These are phyloP conservation scores for Drosophila colorata DNA, from an alignment of 2,888 invertebrate species.

Conservation along the genomic window DNA sequence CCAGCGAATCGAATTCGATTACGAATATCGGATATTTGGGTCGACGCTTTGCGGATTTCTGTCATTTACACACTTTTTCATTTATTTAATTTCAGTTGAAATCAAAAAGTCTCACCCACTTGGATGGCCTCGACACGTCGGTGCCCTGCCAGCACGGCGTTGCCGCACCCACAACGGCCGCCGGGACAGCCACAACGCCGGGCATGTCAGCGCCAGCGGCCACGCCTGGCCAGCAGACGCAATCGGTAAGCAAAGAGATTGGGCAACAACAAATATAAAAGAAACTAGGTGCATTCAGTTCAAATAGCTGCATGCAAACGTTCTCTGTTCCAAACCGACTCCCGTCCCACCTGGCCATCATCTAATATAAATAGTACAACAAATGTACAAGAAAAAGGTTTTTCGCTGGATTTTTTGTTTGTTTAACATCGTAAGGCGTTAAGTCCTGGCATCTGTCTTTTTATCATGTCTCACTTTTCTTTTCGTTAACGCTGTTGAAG, in stretches of 20 bases:
- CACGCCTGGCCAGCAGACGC: slow-evolving; percentile 31
- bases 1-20: slow-evolving; percentile 16
- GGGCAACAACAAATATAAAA: background rate
- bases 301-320: slow-evolving; percentile 15
- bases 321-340: slow-evolving; percentile 11
- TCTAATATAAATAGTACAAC: background rate
- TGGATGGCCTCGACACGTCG: slow-evolving; percentile 88
- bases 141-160: slow-evolving; percentile 82
- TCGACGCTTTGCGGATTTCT: slow-evolving; percentile 20
- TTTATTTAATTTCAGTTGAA: slow-evolving; percentile 87
- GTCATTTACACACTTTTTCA: slow-evolving; percentile 34
- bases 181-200: slow-evolving; percentile 30
- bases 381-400: slow-evolving; percentile 2
- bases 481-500: background rate
- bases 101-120: slow-evolving; percentile 90
- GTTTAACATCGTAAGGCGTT: background rate
- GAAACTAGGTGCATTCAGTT: slow-evolving; percentile 18
- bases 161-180: slow-evolving; percentile 40
- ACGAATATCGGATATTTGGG: slow-evolving; percentile 30
- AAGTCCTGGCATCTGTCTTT: slow-evolving; percentile 6
- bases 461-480: background rate
- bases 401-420: slow-evolving; percentile 8
- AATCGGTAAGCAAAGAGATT: slow-evolving; percentile 49
- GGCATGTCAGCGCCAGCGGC: slow-evolving; percentile 29
- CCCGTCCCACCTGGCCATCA: slow-evolving; percentile 2